Base-by-base conservation (phyloP, 2,888 invertebrate species). In the Erannis defoliaria region DNA sequence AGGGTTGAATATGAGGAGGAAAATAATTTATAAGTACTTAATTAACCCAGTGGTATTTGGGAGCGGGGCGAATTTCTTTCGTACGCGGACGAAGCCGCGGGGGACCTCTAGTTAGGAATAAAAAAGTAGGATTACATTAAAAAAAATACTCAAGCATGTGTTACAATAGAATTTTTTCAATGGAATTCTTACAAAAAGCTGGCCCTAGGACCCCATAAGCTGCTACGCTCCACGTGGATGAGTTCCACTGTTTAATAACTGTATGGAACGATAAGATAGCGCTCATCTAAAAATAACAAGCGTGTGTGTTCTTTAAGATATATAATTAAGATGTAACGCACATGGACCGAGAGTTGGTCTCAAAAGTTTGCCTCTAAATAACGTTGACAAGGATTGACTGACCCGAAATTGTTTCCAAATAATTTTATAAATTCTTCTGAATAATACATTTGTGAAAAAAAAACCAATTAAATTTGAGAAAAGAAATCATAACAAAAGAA, bases 201-300 rank as follows among this genome's bases (percentile, higher is more conserved):
- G 31, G 12, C 9, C 10, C 9, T 12, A 31, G 31, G 10, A 12
- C 3, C 31, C 19, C 9, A 40, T 19, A 19, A 42, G n/a, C 21
- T 42, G 23, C 19, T 29, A 5, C 29, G 45, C 26, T 45, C 26
- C 16, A 35, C 16, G 33, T 23, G 23, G 42, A 42, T 21, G 14
- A 1, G 2, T 18, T 10, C 31, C 2, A 12, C 21, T 54, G 54
- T 54, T 54, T 19, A 31, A 43, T 21, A 23, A n/a, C 23, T 43
- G 10, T 12, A 16, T 51, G 19, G 40, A 21, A 46, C 38, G 55
- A 56, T 56, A 56, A 56, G 55, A 55, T 55, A 48, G 12, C 33
- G 21, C 43, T 61, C 53, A 45, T 46, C 53, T 53, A 37, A 31
- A 38, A 26, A 29, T 55, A 55, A 9, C 19, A 29, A 48, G 18